These are phyloP conservation scores for Gila orcuttii DNA, from an alignment of 2,113 vertebrate genomes.

Conservation along the genomic window DNA sequence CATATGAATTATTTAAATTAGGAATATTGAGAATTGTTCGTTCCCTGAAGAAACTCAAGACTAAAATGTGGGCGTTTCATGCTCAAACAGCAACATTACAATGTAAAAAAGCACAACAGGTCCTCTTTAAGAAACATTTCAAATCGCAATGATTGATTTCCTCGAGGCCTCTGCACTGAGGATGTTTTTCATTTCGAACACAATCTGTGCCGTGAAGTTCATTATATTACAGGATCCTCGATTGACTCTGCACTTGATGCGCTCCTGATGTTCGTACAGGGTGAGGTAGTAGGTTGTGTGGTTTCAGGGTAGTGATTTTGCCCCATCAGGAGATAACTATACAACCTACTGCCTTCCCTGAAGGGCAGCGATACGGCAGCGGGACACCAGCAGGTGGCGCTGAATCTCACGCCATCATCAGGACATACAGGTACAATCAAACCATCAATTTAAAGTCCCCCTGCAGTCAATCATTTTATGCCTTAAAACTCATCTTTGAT, in stretches of 20 bases:
- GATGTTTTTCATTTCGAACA: neutral
- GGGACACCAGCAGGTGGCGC: constrained; percentile 27
- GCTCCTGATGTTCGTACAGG: constrained; percentile 82
- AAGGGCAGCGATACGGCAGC: constrained; percentile 80
- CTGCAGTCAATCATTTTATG: too few relatives aligned
- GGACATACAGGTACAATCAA: constrained; percentile 7
- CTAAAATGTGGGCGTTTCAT: too few relatives aligned
- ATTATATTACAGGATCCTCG: neutral
- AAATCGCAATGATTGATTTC: too few relatives aligned
- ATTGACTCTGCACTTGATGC: neutral
- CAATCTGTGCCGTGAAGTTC: neutral
- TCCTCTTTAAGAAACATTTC: too few relatives aligned
- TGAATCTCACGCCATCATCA: neutral
- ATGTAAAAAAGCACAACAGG: too few relatives aligned
- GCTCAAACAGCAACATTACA: too few relatives aligned
- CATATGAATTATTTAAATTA: too few relatives aligned
- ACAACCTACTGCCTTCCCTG: constrained; percentile 99
- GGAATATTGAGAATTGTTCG: too few relatives aligned
- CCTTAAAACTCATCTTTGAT: too few relatives aligned
- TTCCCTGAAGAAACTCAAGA: too few relatives aligned
- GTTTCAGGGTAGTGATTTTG: constrained; percentile 99
- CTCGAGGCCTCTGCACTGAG: neutral
- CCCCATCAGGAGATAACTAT: constrained; percentile 99
- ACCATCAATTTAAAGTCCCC: neutral
- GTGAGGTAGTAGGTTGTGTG: constrained; percentile 99